phyloP scores from a whole-genome alignment of 92 coral and sea anemone species.

The Zoanthus sociatus region DNA sequence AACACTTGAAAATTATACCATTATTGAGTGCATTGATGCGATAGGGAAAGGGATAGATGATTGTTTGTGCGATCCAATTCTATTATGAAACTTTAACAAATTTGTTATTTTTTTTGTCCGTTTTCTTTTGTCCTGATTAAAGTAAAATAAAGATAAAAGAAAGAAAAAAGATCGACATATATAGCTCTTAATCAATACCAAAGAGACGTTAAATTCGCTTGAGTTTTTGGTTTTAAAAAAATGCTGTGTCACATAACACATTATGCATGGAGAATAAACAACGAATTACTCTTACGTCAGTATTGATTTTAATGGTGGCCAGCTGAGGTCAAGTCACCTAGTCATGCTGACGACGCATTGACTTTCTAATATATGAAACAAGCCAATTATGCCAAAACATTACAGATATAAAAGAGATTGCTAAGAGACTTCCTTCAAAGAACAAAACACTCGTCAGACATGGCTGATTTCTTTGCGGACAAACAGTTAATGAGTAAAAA shows the following conservation, averaged over 20 bases:
- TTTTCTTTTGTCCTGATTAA: no score
- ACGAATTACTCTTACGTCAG: background rate
- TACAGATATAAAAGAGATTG: background rate
- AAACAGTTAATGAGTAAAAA: slow-evolving; percentile 26
- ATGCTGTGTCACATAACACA: background rate
- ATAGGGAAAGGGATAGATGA: no score
- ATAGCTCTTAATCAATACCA: no score
- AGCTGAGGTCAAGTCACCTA: background rate
- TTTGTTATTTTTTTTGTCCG: no score
- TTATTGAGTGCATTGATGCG: no score
- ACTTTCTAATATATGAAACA: background rate
- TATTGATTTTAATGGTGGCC: background rate
- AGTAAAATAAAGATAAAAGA: no score
- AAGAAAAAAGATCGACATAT: no score
- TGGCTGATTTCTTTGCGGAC: slow-evolving; percentile 17
- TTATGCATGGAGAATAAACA: background rate
- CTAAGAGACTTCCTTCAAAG: background rate
- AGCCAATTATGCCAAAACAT: background rate
- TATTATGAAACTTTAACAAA: no score
- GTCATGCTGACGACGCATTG: background rate
- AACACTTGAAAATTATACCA: no score
- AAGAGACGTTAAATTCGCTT: background rate
- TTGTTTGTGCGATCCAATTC: no score
- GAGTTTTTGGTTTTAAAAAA: background rate
- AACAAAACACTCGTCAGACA: background rate